These are phyloP conservation scores for Cylloceria caligata DNA, from an alignment of 2,888 invertebrate species.

Conservation along the genomic window DNA sequence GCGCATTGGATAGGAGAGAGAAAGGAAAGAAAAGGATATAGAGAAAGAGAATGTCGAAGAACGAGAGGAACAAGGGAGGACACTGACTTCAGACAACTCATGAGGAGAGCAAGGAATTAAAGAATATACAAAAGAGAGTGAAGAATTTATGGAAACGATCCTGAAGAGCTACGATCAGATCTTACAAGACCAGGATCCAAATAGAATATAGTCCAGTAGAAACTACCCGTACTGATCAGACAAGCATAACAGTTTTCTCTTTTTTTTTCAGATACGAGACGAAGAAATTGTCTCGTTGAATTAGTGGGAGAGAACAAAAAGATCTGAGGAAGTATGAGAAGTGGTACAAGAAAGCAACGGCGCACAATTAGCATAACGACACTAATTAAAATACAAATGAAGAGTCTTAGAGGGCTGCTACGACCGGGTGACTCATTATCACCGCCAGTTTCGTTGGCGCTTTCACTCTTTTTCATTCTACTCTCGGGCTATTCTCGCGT, in stretches of 20 bases:
- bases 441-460: slow-evolving; percentile 74
- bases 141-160: slow-evolving; percentile 17
- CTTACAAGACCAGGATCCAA: neutral
- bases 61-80: slow-evolving; percentile 75
- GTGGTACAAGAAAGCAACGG: slow-evolving; percentile 81
- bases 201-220: neutral
- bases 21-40: too few relatives aligned
- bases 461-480: slow-evolving; percentile 64
- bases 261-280: slow-evolving; percentile 12
- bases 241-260: too few relatives aligned
- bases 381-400: slow-evolving; percentile 91
- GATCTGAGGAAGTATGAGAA: slow-evolving; percentile 55
- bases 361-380: slow-evolving; percentile 87
- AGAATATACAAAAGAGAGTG: slow-evolving; percentile 32
- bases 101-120: slow-evolving; percentile 43
- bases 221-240: neutral
- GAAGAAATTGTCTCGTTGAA: slow-evolving; percentile 17
- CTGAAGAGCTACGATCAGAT: neutral
- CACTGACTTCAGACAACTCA: neutral
- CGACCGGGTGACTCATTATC: slow-evolving; percentile 83
- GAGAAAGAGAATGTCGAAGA: slow-evolving; percentile 70
- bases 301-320: slow-evolving; percentile 73
- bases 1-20: slow-evolving; percentile 46
- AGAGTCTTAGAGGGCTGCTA: slow-evolving; percentile 88
- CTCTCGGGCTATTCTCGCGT: slow-evolving; percentile 70